These are phyloP conservation scores for Nibea albiflora DNA, from an alignment of 2,113 vertebrate genomes.

Conservation along the genomic window DNA sequence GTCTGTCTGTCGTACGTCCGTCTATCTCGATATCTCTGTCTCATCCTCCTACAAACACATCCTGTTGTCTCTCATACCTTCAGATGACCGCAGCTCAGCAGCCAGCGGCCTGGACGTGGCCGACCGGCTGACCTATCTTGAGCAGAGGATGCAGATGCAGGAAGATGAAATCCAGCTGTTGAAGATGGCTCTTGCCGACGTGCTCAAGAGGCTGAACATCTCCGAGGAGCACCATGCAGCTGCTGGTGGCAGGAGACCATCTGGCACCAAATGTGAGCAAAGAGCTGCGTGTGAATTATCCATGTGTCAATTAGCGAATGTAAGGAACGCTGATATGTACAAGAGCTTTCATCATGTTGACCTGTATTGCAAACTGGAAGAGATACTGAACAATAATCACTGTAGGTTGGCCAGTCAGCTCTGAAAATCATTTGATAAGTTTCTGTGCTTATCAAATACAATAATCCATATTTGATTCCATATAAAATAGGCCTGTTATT, in stretches of 20 bases:
- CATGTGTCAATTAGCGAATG: accelerated
- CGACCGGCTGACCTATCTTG: constrained; percentile 93
- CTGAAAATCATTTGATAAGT: too few relatives aligned
- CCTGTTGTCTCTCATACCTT: not conserved
- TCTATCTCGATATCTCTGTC: too few relatives aligned
- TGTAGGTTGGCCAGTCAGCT: not conserved
- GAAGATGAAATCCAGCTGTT: constrained; percentile 98
- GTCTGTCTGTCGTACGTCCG: not conserved
- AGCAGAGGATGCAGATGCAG: constrained; percentile 98
- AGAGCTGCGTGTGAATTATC: not conserved
- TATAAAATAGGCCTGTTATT: too few relatives aligned
- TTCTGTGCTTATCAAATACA: too few relatives aligned
- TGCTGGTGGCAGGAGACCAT: constrained; percentile 83
- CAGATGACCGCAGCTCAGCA: constrained; percentile 94
- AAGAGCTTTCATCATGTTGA: not conserved
- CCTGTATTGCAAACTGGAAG: not conserved
- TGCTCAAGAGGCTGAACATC: constrained; percentile 94
- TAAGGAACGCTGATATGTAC: not conserved
- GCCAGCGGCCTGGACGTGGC: constrained; percentile 93
- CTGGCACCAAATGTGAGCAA: constrained; percentile 60
- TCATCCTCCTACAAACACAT: not conserved
- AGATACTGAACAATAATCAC: not conserved
- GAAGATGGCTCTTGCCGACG: constrained; percentile 94
- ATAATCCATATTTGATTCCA: too few relatives aligned
- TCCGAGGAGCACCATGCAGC: constrained; percentile 93